A percentile compares a stretch with the other conserved stretches of the same genome.
These are phyloP conservation scores for Archaeoteleia sp. DNA, from an alignment of 2,888 invertebrate species.

Conservation along the genomic window DNA sequence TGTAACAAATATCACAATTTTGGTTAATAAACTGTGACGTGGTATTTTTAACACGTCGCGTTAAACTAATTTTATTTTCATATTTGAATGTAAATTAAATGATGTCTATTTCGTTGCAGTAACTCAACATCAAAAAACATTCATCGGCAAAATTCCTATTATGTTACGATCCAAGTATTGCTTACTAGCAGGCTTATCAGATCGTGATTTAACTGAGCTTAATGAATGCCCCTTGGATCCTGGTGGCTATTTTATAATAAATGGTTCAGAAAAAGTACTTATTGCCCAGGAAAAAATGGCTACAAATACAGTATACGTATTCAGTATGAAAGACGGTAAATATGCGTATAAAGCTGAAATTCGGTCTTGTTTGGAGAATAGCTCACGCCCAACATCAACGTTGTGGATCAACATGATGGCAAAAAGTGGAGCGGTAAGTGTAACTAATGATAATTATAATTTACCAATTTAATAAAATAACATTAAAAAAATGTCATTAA, in stretches of 20 bases:
- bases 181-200: constrained; percentile 92
- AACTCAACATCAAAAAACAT: constrained; percentile 82
- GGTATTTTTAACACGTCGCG: too few relatives aligned
- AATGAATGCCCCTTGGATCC: constrained; percentile 99
- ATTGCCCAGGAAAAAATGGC: constrained; percentile 99
- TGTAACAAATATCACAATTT: too few relatives aligned
- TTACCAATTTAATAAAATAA: constrained; percentile 3
- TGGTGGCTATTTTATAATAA: constrained; percentile 99
- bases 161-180: constrained; percentile 99
- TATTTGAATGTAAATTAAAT: not conserved
- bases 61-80: too few relatives aligned
- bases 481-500: constrained; percentile 4
- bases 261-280: constrained; percentile 95
- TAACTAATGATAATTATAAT: not conserved
- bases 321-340: constrained; percentile 99
- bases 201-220: constrained; percentile 99
- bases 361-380: constrained; percentile 93
- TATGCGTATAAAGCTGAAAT: constrained; percentile 99
- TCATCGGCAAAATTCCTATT: constrained; percentile 93
- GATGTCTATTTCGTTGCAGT: constrained; percentile 59
- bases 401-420: constrained; percentile 99
- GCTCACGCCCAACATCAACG: constrained; percentile 96
- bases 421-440: constrained; percentile 86
- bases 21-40: too few relatives aligned
- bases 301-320: constrained; percentile 99